A percentile compares a stretch with the other conserved stretches of the same genome.
phyloP scores from a whole-genome alignment of 2,113 vertebrate genomes.

The Trogon melanurus region DNA sequence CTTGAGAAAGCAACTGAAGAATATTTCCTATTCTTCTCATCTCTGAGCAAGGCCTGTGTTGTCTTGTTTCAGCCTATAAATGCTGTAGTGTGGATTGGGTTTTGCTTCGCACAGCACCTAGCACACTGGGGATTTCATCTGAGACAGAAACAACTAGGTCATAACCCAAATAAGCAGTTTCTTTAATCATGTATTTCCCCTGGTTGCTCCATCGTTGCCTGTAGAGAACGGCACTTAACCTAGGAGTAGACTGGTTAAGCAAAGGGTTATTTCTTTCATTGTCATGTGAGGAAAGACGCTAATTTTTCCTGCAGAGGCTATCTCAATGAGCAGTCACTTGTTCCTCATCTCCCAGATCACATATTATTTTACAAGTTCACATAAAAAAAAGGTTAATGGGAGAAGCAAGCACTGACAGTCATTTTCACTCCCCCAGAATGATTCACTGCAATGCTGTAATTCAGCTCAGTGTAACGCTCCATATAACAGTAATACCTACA shows the following conservation, averaged over 20 bases:
- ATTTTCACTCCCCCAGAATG: constrained; percentile 16
- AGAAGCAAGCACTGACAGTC: constrained; percentile 15
- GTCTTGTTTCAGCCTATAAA: neutral
- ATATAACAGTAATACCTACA: neutral
- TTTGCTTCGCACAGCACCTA: neutral
- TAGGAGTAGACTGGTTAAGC: neutral
- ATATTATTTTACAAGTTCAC: constrained; percentile 37
- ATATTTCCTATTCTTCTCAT: neutral
- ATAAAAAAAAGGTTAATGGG: constrained; percentile 39
- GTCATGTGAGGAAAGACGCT: neutral
- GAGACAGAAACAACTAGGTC: neutral
- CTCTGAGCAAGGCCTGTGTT: neutral
- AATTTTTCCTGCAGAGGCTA: neutral
- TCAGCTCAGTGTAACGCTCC: neutral
- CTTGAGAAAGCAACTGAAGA: neutral
- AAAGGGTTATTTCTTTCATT: neutral
- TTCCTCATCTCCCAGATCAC: neutral
- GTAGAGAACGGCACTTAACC: neutral
- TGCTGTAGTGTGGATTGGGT: neutral
- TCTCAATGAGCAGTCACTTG: neutral
- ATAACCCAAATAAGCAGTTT: neutral
- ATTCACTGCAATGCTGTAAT: neutral
- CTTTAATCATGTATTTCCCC: neutral
- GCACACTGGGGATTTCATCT: neutral
- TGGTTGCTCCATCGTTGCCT: neutral